phyloP scores from a whole-genome alignment of 1,140 invertebrate species.

The Drosophila chauvacae region DNA sequence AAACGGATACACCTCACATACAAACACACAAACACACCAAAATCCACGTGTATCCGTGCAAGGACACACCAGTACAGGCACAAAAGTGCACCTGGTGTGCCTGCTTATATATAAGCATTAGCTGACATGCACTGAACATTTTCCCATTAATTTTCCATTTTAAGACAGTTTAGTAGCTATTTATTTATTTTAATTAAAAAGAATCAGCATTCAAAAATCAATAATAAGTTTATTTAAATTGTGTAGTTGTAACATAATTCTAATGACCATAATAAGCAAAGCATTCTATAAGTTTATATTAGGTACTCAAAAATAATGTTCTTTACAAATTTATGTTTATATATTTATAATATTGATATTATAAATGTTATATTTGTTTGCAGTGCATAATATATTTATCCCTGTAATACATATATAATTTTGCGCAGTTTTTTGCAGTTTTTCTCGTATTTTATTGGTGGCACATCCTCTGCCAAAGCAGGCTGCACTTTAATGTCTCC shows the following conservation, averaged over 20 bases:
- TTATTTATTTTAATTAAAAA: background rate
- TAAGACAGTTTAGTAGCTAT: too few relatives aligned
- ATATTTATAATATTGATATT: background rate
- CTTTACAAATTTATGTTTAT: too few relatives aligned
- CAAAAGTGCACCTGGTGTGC: conserved; percentile 69
- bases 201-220: background rate
- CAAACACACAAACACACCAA: conserved; percentile 10
- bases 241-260: too few relatives aligned
- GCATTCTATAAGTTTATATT: too few relatives aligned
- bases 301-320: too few relatives aligned
- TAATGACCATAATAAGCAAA: too few relatives aligned
- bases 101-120: conserved; percentile 53
- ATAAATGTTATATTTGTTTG: background rate
- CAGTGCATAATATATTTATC: conserved; percentile 68
- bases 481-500: conserved; percentile 52
- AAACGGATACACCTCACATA: conserved; percentile 66
- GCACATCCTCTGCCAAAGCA: conserved; percentile 23
- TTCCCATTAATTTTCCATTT: background rate
- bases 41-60: conserved; percentile 53
- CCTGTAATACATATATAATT: conserved; percentile 73
- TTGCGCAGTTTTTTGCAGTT: conserved; percentile 55
- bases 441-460: conserved; percentile 64
- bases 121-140: conserved; percentile 20
- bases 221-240: background rate
- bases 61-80: conserved; percentile 29